Base-by-base conservation (phyloP, 53 echinoderm and acorn worm genomes). In the Patiria pectinifera region DNA sequence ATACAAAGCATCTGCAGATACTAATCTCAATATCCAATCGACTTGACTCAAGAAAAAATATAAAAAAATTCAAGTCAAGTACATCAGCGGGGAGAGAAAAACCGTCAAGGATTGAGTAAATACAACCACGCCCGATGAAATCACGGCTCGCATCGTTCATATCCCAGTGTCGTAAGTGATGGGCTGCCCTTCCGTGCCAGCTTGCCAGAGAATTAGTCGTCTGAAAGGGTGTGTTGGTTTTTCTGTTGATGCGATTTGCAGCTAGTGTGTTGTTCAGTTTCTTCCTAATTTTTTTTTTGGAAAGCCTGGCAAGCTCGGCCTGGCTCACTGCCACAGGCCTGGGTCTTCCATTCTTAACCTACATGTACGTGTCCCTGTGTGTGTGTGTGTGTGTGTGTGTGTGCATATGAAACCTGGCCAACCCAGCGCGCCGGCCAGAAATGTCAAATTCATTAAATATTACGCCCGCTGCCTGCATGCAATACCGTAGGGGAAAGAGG, bases 361-460 rank as follows among this genome's bases (percentile, higher is more conserved):
- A 45, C 48, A 12, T 18, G 48, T 48, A 10, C n/a, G 4, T 19
- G 80, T 19, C 11, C 46, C 16, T 10, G 3, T 4, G 6, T 12
- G 48, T 9, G 10, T 35, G 23, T 23, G 22, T 2, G 76, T 23
- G 9, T 76, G 76, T n/a, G 43, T 80, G 66, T 18, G 66, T 66
- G 66, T 18, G 66, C 4, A 6, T 43, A 76, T 76, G 9, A 15
- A 43, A 5, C 44, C 84, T 4, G 4, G 43, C 85, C 35, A 45
- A 45, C 44, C 9, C 46, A 21, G 71, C 23, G 47, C 48, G 15
- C 49, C 16, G 53, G 76, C 49, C 61, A 19, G 48, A 90, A 90
- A 90, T 90, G 90, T 90, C 90, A 90, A 81, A 62, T 63, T 66
- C 90, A 90, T 90, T 90, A 90, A 81, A 90, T 90, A 90, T 90